Conservation (phyloP, 2,888 invertebrate genomes). For the Ormyrus labotus region DNA sequence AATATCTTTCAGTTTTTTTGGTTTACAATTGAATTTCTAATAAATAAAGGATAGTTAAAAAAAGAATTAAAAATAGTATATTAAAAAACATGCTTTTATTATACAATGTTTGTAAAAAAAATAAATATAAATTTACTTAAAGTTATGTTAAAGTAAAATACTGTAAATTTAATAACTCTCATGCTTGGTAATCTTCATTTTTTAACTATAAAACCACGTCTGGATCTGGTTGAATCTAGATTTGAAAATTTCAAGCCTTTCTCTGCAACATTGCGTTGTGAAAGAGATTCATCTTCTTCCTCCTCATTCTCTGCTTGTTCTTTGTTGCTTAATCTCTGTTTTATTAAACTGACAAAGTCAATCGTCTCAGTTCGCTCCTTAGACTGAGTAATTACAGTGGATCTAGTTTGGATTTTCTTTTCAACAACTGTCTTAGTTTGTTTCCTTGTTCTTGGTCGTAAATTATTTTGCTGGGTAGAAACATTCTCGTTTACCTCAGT, state of each 20-base stretch:
- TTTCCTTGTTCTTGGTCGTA: conserved; percentile 26
- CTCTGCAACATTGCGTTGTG: neutral
- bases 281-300: conserved; percentile 6
- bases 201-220: conserved; percentile 29
- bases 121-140: conserved; percentile 18
- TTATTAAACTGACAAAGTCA: conserved; percentile 66
- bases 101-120: neutral
- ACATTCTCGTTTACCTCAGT: conserved; percentile 28
- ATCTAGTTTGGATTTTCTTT: conserved; percentile 46
- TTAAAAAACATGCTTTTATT: neutral
- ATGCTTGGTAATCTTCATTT: neutral
- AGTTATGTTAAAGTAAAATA: neutral
- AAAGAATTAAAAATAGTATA: too few species aligned
- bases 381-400: conserved; percentile 8
- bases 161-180: neutral
- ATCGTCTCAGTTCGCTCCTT: conserved; percentile 39
- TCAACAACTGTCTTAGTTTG: conserved; percentile 27
- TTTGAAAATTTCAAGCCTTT: conserved; percentile 50
- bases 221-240: conserved; percentile 40
- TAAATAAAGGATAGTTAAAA: too few species aligned
- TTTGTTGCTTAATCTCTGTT: conserved; percentile 59
- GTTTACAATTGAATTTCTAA: too few species aligned
- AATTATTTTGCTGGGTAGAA: conserved; percentile 3
- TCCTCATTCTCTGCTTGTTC: conserved; percentile 20
- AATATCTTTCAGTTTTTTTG: too few species aligned